Conservation (phyloP, 2,113 vertebrate genomes). For the Catharus minimus region DNA sequence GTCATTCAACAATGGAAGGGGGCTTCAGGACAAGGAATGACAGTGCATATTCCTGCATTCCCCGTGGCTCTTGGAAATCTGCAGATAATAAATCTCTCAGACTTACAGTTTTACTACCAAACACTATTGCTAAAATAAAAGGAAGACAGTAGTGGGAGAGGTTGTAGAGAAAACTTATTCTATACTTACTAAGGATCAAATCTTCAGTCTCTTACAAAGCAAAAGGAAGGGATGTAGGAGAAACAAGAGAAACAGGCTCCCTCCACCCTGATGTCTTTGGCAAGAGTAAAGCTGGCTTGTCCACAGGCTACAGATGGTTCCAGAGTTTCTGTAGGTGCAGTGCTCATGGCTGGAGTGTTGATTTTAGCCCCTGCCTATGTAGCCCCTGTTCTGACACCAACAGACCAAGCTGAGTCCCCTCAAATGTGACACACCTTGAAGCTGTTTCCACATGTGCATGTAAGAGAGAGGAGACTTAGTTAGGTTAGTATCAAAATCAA, state of each 20-base stretch:
- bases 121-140: not conserved
- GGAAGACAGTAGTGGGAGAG: not conserved
- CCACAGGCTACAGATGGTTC: not conserved
- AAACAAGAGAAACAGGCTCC: not conserved
- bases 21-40: not conserved
- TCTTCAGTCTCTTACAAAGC: not conserved
- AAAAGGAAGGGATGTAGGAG: not conserved
- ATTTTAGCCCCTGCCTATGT: not conserved
- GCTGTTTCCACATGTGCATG: not conserved
- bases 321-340: not conserved
- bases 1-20: not conserved
- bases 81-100: not conserved
- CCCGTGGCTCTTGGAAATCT: not conserved
- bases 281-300: not conserved
- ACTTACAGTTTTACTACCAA: not conserved
- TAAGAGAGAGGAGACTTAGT: not conserved
- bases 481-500: not conserved
- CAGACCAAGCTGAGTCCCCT: not conserved
- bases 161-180: not conserved
- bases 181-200: not conserved
- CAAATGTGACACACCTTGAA: not conserved
- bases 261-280: not conserved
- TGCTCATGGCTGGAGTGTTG: not conserved
- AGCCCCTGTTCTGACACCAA: not conserved
- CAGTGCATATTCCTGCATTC: not conserved